Conservation (phyloP, 2,113 vertebrate genomes). For the Bambusicola thoracicus region DNA sequence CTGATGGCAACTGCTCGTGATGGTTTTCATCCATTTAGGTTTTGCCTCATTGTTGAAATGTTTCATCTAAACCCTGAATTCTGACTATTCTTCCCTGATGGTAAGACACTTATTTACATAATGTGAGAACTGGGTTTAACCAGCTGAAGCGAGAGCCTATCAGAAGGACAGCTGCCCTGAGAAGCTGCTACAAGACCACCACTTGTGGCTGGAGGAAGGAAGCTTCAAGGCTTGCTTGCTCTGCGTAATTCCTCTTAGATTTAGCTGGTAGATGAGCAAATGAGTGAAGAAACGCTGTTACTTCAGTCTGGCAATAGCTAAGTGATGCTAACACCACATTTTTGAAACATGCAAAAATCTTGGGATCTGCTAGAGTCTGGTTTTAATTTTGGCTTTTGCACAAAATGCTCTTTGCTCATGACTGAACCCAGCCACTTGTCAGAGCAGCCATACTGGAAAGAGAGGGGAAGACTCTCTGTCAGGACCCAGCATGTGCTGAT, state of each 20-base stretch:
- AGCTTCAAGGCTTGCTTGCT: background rate
- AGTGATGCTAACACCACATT: background rate
- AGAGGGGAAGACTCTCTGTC: background rate
- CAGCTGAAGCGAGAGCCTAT: background rate
- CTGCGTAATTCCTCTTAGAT: background rate
- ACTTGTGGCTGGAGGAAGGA: background rate
- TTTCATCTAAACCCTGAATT: background rate
- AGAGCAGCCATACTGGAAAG: background rate
- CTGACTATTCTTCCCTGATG: background rate
- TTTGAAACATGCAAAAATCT: background rate
- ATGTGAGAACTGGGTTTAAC: background rate
- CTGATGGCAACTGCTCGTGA: background rate
- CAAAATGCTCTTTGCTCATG: background rate
- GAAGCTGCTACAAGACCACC: background rate
- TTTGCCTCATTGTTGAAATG: background rate
- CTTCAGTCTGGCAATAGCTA: background rate
- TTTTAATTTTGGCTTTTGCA: conserved; percentile 24
- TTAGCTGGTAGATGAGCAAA: background rate
- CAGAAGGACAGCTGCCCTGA: background rate
- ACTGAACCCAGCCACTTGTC: background rate
- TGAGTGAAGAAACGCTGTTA: background rate
- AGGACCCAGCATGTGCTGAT: too few species aligned
- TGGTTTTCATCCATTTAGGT: background rate
- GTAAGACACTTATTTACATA: background rate
- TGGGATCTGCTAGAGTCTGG: background rate